Evolutionary conservation across 2,797 vertebrate genomes (phyloP), one percentile per base, ranked within the genome.

Genomic region (Sandelia bainsii): DNA sequence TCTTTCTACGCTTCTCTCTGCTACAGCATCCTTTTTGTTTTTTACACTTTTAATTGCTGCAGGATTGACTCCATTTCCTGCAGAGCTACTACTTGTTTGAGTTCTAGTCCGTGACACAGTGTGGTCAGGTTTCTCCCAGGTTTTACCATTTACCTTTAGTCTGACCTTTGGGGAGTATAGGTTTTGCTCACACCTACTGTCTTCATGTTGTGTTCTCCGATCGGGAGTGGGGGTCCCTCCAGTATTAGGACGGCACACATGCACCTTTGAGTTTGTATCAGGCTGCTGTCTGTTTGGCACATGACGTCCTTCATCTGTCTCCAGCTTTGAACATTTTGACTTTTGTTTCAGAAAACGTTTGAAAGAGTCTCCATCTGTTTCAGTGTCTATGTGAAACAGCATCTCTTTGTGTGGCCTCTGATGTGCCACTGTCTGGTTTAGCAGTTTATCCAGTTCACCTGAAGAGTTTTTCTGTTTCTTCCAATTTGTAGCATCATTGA

Each of bases 401-500:
- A 2, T 2, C 23, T 49, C 7, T 20, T 16, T 12, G 5, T 4
- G 49, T 3, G 32, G 25, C n/a, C 11, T 22, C 14, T 8, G 17
- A 1, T 0, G 4, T 6, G 10, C 3, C 1, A 37, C 4, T 44
- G 1, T 37, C 9, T 11, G 13, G 5, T 51, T 19, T 10, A 1
- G 0, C 12, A 14, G 10, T 25, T 64, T 45, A 0, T 29, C 27
- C 0, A 0, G 2, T 54, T 40, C 54, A 9, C 8, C 2, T 0
- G 19, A 6, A 58, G 0, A 32, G 23, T 34, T 10, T 17, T 5
- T 6, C 10, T 8, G 19, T 22, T 39, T 3, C 39, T 22, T 51
- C 8, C 0, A 3, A 12, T 8, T 1, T 0, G 0, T 12, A 9
- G 11, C 0, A 3, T 22, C 23, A 3, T 0, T 0, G 0, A 0